These are phyloP conservation scores for Matsumurasca onukii DNA, from an alignment of 1,140 invertebrate species.

Conservation along the genomic window DNA sequence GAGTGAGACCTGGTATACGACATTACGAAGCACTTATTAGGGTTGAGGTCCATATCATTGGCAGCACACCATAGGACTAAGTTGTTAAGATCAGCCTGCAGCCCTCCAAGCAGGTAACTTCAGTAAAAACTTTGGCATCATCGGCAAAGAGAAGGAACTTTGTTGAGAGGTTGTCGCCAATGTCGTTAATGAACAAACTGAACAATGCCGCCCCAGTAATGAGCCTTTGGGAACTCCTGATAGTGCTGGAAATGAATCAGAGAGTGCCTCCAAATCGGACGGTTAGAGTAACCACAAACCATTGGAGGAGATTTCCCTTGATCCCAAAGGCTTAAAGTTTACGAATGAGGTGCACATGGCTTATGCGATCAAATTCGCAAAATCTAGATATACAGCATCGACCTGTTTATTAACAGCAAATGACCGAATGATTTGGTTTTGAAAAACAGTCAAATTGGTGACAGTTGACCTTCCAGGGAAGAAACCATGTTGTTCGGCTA, in stretches of 20 bases:
- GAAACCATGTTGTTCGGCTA: too few relatives aligned
- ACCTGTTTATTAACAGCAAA: too few relatives aligned
- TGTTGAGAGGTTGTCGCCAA: background rate
- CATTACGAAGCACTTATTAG: slow-evolving; percentile 1
- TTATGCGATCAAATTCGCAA: too few relatives aligned
- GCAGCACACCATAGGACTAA: too few relatives aligned
- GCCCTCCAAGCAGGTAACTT: background rate
- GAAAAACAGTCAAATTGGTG: too few relatives aligned
- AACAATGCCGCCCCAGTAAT: background rate
- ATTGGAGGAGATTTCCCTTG: too few relatives aligned
- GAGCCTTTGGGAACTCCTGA: background rate
- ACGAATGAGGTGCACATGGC: too few relatives aligned
- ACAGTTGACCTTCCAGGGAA: too few relatives aligned
- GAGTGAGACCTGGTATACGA: background rate
- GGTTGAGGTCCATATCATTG: background rate
- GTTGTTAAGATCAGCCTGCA: too few relatives aligned
- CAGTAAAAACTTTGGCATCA: background rate
- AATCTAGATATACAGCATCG: too few relatives aligned
- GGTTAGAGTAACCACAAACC: background rate
- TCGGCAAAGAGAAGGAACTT: background rate
- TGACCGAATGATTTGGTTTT: too few relatives aligned
- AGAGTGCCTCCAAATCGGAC: background rate
- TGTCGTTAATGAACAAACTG: background rate
- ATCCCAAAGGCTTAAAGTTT: too few relatives aligned
- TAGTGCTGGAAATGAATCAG: background rate